Base-by-base conservation (phyloP, 2,888 invertebrate genomes). In the Microplitis manilae region DNA sequence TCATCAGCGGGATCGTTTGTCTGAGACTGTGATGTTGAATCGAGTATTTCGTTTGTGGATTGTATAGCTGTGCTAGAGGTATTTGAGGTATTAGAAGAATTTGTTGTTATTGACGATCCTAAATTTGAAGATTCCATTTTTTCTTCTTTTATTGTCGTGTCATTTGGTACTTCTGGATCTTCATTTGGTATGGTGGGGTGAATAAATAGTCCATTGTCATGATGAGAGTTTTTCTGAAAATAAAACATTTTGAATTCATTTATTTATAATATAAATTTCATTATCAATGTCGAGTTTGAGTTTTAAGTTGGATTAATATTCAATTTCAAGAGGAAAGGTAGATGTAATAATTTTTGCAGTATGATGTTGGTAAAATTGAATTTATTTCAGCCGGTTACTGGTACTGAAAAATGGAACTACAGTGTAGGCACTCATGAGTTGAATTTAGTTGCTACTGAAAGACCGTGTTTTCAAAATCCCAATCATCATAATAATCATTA, bases 381-480 rank as follows among this genome's bases (percentile, higher is more conserved):
- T 30, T 30, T 30, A 4, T 30, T 97, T 4, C 97, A 98, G 87
- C 95, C 97, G 0, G 92, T 95, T 73, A 94, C 94, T 8, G 98
- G 98, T 1, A 90, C 91, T 67, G 98, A 98, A 91, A 95, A 94
- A 87, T 98, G 98, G 98, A 98, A 98, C 91, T 98, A 97, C 89
- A 97, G 97, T 89, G 98, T 98, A 30, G 97, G 96, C 0, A 94
- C 96, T 82, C 96, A 97, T 89, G 95, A 97, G 83, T 87, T 98
- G 71, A 94, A 94, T 75, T 77, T 94, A 85, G 85, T 92, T 76
- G 90, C 91, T 76, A 90, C 90, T 68, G 86, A 87, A 60, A 83
- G 84, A 77, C 74, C 68, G 13, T 92, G 92, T 78, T 94, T 94
- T 77, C 90, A 85, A 60, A 81, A 81, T 61, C 30, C 30, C 5